Percentiles rank a stretch among this genome's conserved stretches.
Conservation (phyloP, 2,888 invertebrate species). For the Neoscelio sp. region DNA sequence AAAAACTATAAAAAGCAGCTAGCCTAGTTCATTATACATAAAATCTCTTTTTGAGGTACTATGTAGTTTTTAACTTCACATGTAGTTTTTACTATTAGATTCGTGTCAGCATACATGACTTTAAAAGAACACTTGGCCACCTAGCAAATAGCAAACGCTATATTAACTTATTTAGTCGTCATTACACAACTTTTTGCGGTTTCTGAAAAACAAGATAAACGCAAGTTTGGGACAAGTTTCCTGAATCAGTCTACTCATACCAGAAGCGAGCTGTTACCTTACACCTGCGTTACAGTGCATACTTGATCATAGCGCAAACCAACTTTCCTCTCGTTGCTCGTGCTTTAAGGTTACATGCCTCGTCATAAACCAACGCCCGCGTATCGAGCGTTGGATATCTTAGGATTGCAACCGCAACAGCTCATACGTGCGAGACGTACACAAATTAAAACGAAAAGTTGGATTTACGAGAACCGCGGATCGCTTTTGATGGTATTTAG, state of each 20-base stretch:
- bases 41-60: no score
- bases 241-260: conserved; percentile 17
- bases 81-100: no score
- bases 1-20: no score
- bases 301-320: conserved; percentile 70
- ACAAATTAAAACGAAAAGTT: conserved; percentile 61
- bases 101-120: neutral
- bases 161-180: conserved; percentile 44
- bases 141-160: conserved; percentile 6
- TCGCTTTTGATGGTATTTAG: conserved; percentile 46
- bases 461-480: conserved; percentile 47
- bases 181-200: conserved; percentile 28
- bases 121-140: neutral
- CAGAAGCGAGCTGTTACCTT: conserved; percentile 44
- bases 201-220: conserved; percentile 46
- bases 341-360: conserved; percentile 69
- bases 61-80: no score
- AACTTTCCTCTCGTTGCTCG: conserved; percentile 72
- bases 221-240: conserved; percentile 45
- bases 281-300: conserved; percentile 55
- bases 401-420: conserved; percentile 39
- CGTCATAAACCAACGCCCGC: conserved; percentile 74
- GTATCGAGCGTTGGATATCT: conserved; percentile 47
- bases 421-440: conserved; percentile 37
- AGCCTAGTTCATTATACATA: no score